A percentile compares a stretch with the other conserved stretches of the same genome.
These are phyloP conservation scores for Megathymus violae DNA, from an alignment of 1,140 invertebrate genomes.

Conservation along the genomic window DNA sequence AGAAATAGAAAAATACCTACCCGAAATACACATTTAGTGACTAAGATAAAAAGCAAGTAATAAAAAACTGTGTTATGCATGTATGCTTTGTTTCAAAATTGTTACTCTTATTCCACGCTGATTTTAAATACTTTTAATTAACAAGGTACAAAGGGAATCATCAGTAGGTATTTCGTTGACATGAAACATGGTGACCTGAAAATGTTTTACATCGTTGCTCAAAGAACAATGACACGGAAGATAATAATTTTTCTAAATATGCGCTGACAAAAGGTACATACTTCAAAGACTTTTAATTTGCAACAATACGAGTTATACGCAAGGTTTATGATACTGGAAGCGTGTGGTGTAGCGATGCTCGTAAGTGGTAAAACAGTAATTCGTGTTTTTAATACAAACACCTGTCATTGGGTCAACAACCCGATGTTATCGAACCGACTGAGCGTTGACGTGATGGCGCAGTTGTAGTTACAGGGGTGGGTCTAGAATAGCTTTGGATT, in stretches of 20 bases:
- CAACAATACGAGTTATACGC: constrained; percentile 9
- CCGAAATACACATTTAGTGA: too few species aligned
- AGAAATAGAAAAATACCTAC: too few species aligned
- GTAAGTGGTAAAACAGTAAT: constrained; percentile 12
- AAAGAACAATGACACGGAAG: constrained; percentile 13
- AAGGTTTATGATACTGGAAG: background rate
- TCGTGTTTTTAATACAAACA: constrained; percentile 41
- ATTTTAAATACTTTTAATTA: constrained; percentile 7
- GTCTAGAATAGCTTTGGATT: constrained; percentile 9
- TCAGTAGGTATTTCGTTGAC: constrained; percentile 3
- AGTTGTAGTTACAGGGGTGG: constrained; percentile 8
- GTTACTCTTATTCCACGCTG: too few species aligned
- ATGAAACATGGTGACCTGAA: constrained; percentile 20
- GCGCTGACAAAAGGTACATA: constrained; percentile 6
- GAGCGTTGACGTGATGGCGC: constrained; percentile 14
- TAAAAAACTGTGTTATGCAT: too few species aligned
- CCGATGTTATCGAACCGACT: constrained; percentile 53
- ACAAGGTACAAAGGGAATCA: constrained; percentile 17
- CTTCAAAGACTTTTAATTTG: constrained; percentile 21
- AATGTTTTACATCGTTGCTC: constrained; percentile 19
- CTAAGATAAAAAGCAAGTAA: too few species aligned
- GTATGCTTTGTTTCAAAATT: too few species aligned
- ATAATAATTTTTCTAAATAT: constrained; percentile 16
- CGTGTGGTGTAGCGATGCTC: constrained; percentile 1
- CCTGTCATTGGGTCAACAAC: constrained; percentile 52